Evolutionary conservation across 35 echinoderm and acorn worm genomes (phyloP), one percentile per base, ranked within the genome.

Genomic region (Amphiura filiformis): DNA sequence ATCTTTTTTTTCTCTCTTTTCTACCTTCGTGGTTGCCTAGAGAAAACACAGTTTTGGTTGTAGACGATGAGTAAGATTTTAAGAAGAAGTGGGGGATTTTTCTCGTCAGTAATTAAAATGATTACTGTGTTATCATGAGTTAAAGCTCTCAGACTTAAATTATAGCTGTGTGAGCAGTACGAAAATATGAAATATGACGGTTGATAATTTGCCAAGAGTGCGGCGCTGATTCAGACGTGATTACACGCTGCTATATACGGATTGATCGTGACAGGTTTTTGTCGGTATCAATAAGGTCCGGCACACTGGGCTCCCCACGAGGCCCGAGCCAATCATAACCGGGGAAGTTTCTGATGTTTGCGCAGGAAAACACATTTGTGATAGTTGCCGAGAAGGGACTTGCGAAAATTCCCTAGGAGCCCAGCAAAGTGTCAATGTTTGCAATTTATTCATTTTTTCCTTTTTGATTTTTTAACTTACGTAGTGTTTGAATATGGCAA

Each of bases 401-500:
- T 3, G 61, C 4, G 28, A 30, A 70, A 70, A 70, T 70, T 70
- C 61, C 61, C 61, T 70, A 2, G 61, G 61, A 70, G 61, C 61
- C 17, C 3, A 18, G 28, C 61, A 70, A 15, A 70, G 61, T 70
- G 61, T 70, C 61, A 70, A 70, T 70, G 61, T 70, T 70, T 70
- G 61, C 61, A 70, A 70, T 70, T 70, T 70, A 70, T 70, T 70
- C 61, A 70, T 70, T 70, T 70, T 70, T 70, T n/a, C 28, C 61
- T 26, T 26, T 18, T 70, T 70, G 7, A 20, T 70, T 23, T 70
- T 11, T 70, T n/a, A 5, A 70, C 26, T 15, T 13, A 70, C 26
- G 61, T 23, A 70, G 15, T 70, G 15, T 70, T 30, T 70, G 28
- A n/a, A 70, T 13, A 70, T 70, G 41, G 41, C 41, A 70, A 26